Percentiles rank a stretch among this genome's conserved stretches.
phyloP scores from a whole-genome alignment of 2,797 vertebrate genomes.

The Discoglossus pictus region DNA sequence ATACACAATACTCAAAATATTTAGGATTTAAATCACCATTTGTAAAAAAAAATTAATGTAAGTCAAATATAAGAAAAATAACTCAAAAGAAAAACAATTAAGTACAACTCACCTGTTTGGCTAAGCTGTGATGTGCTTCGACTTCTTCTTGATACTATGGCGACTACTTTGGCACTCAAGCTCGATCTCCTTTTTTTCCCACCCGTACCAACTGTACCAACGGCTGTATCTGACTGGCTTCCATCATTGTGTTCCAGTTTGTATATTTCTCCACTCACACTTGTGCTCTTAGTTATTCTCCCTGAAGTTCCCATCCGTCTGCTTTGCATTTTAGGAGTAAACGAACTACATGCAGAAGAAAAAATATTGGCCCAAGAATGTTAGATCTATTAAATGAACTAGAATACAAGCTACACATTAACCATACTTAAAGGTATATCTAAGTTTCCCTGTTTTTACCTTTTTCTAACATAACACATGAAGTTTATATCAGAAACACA shows the following conservation, averaged over 20 bases:
- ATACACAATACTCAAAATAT: too few relatives aligned
- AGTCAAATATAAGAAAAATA: too few relatives aligned
- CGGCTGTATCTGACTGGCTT: conserved; percentile 96
- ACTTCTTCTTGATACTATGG: conserved; percentile 92
- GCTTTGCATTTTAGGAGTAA: conserved; percentile 83
- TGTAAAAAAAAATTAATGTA: too few relatives aligned
- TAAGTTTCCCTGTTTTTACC: too few relatives aligned
- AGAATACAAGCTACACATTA: too few relatives aligned
- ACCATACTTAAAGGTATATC: too few relatives aligned
- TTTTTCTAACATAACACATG: too few relatives aligned
- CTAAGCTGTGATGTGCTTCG: conserved; percentile 96
- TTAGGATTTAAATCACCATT: too few relatives aligned
- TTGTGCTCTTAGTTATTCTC: conserved; percentile 94
- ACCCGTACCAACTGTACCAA: conserved; percentile 85
- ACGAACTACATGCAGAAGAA: conserved; percentile 76
- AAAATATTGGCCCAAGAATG: conserved; percentile 64
- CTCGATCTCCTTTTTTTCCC: conserved; percentile 95
- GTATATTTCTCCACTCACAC: conserved; percentile 93
- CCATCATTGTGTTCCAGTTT: conserved; percentile 91
- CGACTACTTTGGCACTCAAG: conserved; percentile 91
- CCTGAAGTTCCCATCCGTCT: conserved; percentile 88
- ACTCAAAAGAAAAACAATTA: too few relatives aligned
- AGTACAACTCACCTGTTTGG: conserved; percentile 81
- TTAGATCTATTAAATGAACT: too few relatives aligned
- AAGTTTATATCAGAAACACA: too few relatives aligned